Base-by-base conservation (phyloP, 2,113 vertebrate species). In the Megaptera novaeangliae region DNA sequence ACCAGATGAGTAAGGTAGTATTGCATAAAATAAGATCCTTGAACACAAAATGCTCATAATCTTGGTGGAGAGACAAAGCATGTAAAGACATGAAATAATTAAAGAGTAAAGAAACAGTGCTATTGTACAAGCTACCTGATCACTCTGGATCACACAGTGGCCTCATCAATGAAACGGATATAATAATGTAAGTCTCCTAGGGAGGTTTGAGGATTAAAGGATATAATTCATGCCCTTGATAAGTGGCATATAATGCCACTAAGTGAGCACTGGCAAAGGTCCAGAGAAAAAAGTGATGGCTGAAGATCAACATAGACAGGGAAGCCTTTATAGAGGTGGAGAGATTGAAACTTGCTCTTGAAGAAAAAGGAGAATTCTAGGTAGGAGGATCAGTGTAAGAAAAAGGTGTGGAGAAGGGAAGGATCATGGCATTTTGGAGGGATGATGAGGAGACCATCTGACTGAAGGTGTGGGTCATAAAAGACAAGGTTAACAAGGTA, bases 31-130 rank as follows among this genome's bases (percentile, higher is more conserved):
- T 85, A 68, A 88, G 59, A 95, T 91, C 25, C 75, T 85, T 63
- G 93, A 71, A 96, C 95, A 89, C 55, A 39, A 72, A 63, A 71
- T 95, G 68, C 46, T 82, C 88, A 49, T 93, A 91, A 83, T 86
- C 68, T 97, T 88, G 49, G 77, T 64, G 34, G 49, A 97, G 94
- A 96, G 97, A 94, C 63, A 95, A 89, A 95, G 74, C 95, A 36
- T 94, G 86, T 94, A 91, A 88, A 94, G 81, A 86, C 96, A 96
- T 41, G 81, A 94, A 87, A 55, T 96, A 95, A 97, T 97, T 88
- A 97, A 96, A 93, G 83, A 91, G 68, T 77, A 95, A 97, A 83
- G 88, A 94, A 89, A 77, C 31, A 46, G 74, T 68, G 78, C 66
- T 75, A 61, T 72, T 78, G 93, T 74, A 88, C 82, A 89, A 10